Evolutionary conservation across 1,140 invertebrate species (phyloP).

Genomic region (Drosophila kurseongensis): DNA sequence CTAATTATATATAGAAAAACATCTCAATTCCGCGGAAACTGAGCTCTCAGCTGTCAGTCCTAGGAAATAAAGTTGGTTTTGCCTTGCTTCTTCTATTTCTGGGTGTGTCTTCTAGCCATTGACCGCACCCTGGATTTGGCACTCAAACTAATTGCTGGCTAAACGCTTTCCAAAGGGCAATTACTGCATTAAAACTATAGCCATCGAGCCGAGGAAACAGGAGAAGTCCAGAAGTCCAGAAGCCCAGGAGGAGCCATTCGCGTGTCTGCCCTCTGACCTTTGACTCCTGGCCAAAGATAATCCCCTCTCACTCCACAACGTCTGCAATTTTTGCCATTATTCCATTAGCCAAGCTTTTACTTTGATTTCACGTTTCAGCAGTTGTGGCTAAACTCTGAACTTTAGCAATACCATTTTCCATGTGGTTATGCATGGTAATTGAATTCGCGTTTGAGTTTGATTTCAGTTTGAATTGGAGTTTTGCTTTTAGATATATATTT

Average conservation of each 20-base stretch:
- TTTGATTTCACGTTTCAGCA: slow-evolving; percentile 43
- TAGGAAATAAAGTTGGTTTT: not conserved
- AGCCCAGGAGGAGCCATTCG: slow-evolving; percentile 33
- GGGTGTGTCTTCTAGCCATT: slow-evolving; percentile 14
- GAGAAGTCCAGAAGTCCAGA: not conserved
- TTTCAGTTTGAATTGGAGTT: not conserved
- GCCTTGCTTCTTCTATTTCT: slow-evolving; percentile 2
- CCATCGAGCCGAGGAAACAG: slow-evolving; percentile 16
- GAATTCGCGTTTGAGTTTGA: slow-evolving; percentile 49
- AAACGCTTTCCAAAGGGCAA: slow-evolving; percentile 70
- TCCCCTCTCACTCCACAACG: not conserved
- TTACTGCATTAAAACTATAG: slow-evolving; percentile 75
- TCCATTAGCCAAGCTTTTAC: slow-evolving; percentile 50
- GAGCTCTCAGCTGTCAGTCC: not conserved
- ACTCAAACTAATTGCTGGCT: slow-evolving; percentile 78
- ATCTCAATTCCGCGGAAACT: slow-evolving; percentile 6
- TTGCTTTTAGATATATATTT: not conserved
- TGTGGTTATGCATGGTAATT: slow-evolving; percentile 55
- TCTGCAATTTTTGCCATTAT: slow-evolving; percentile 49
- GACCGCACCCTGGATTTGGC: slow-evolving; percentile 51
- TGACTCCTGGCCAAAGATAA: slow-evolving; percentile 16
- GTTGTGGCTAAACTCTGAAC: slow-evolving; percentile 49
- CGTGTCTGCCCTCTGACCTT: slow-evolving; percentile 71
- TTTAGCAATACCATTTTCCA: slow-evolving; percentile 43
- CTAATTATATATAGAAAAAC: slow-evolving; percentile 34